phyloP scores from a whole-genome alignment of 2,797 vertebrate species.

The Podargus strigoides region DNA sequence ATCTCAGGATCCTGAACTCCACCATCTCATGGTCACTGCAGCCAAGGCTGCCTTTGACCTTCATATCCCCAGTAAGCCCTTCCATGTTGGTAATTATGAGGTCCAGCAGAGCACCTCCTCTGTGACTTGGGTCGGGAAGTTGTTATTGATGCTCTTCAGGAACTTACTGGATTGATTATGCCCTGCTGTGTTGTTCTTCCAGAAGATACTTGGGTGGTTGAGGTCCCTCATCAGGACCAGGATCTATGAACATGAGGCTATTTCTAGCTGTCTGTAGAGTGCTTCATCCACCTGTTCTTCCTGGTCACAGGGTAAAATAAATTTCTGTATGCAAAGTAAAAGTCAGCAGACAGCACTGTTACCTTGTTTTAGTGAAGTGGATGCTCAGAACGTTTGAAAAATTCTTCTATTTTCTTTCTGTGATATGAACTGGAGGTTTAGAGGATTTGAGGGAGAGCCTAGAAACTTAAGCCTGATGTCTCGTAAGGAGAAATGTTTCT shows the following conservation, averaged over 20 bases:
- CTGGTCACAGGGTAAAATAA: not conserved
- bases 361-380: not conserved
- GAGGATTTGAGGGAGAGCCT: not conserved
- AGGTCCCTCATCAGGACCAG: not conserved
- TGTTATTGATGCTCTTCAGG: rapidly evolving
- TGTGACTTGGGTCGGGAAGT: not conserved
- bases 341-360: not conserved
- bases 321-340: not conserved
- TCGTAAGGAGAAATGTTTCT: not conserved
- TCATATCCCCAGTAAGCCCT: not conserved
- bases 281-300: not conserved
- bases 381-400: not conserved
- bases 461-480: not conserved
- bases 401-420: not conserved
- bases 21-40: not conserved
- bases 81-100: not conserved
- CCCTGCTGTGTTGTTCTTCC: not conserved
- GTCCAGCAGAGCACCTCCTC: not conserved
- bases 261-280: not conserved
- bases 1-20: not conserved
- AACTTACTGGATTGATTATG: not conserved
- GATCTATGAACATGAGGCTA: not conserved
- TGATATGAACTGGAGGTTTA: not conserved
- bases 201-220: not conserved
- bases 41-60: not conserved